Evolutionary conservation across 2,888 invertebrate species (phyloP).

Genomic region (Odontomyia ornata): DNA sequence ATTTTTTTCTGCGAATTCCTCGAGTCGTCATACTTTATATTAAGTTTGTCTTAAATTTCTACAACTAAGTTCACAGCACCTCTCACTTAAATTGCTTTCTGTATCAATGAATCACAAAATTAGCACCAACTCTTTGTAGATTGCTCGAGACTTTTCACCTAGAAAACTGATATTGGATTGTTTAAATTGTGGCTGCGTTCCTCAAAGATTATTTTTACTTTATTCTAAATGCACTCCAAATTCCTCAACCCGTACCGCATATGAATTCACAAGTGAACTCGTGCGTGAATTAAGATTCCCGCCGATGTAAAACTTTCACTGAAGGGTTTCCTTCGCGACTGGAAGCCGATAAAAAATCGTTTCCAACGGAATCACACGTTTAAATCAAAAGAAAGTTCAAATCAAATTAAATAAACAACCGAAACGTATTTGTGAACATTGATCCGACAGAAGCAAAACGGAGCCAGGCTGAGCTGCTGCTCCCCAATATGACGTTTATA

Average conservation of each 20-base stretch:
- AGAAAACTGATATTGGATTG: too few species aligned
- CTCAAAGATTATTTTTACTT: too few species aligned
- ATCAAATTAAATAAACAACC: constrained; percentile 29
- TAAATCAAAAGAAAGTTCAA: constrained; percentile 28
- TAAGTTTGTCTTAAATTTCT: neutral
- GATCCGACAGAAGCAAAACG: constrained; percentile 27
- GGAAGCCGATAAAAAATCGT: too few species aligned
- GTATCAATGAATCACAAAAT: neutral
- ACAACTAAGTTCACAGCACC: neutral
- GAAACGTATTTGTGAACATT: neutral
- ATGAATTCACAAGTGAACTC: too few species aligned
- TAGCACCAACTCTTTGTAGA: neutral
- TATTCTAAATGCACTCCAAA: too few species aligned
- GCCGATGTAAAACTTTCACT: too few species aligned
- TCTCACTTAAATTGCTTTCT: neutral
- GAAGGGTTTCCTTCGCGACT: too few species aligned
- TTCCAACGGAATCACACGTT: constrained; percentile 13
- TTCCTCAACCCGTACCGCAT: too few species aligned
- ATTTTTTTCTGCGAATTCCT: constrained; percentile 88
- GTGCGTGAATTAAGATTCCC: too few species aligned
- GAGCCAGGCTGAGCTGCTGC: neutral
- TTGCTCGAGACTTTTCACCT: neutral
- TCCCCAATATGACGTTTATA: constrained; percentile 33
- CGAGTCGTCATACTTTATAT: constrained; percentile 72
- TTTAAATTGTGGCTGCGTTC: too few species aligned